Evolutionary conservation across 2,797 vertebrate genomes (phyloP).

Genomic region (Pseudochirops corinnae): DNA sequence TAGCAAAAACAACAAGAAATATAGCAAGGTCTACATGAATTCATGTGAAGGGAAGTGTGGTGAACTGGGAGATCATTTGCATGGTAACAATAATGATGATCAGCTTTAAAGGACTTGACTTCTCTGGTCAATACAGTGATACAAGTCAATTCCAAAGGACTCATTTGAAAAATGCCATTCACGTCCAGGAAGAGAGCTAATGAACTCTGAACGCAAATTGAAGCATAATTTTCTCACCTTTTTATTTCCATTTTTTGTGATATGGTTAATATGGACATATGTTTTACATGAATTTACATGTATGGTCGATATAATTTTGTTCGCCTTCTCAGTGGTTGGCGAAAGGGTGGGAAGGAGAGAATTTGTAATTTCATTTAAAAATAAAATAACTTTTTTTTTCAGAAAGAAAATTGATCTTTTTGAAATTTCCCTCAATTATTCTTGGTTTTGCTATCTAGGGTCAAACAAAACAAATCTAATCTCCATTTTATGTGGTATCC

Average conservation of each 20-base stretch:
- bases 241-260: background rate
- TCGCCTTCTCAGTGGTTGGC: too few relatives aligned
- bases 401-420: background rate
- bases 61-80: background rate
- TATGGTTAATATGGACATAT: background rate
- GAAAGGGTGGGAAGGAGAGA: too few relatives aligned
- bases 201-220: background rate
- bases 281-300: too few relatives aligned
- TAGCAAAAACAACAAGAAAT: too few relatives aligned
- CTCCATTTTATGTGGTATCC: background rate
- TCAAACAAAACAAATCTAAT: background rate
- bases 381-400: too few relatives aligned
- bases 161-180: background rate
- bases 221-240: background rate
- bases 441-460: background rate
- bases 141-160: background rate
- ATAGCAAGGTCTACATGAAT: background rate
- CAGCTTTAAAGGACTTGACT: background rate
- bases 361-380: too few relatives aligned
- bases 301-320: too few relatives aligned
- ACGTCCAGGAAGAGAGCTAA: background rate
- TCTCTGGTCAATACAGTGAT: background rate
- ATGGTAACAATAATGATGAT: background rate
- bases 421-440: background rate
- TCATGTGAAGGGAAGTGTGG: background rate